Conservation (phyloP, 2,113 vertebrate species). For the Toxotes chatareus region DNA sequence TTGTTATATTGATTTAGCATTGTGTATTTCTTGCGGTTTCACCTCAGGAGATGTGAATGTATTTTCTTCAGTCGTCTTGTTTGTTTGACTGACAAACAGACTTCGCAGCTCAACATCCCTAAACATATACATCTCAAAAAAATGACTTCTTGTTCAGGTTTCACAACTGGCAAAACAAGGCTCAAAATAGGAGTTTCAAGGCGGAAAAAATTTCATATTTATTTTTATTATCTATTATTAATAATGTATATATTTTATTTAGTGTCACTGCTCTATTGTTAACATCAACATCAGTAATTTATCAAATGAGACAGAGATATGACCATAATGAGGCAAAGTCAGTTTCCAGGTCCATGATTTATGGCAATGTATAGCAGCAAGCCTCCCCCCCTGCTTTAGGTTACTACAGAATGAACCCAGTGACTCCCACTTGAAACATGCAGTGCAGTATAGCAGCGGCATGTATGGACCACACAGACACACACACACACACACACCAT, state of each 20-base stretch:
- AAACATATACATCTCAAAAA: neutral
- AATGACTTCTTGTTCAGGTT: neutral
- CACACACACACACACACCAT: constrained; percentile 19
- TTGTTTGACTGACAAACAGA: neutral
- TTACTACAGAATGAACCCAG: constrained; percentile 38
- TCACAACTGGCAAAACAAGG: neutral
- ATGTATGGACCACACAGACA: neutral
- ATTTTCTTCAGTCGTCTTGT: neutral
- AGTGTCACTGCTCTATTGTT: neutral
- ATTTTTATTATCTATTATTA: too few relatives aligned
- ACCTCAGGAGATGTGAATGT: neutral
- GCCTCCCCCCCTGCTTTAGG: constrained; percentile 2
- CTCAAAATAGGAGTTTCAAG: neutral
- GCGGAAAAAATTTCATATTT: neutral
- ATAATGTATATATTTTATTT: neutral
- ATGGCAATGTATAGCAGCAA: constrained; percentile 4
- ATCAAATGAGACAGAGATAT: neutral
- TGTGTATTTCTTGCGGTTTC: neutral
- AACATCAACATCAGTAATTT: neutral
- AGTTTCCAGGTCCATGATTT: constrained; percentile 6
- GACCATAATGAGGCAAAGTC: neutral
- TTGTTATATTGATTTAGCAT: too few relatives aligned
- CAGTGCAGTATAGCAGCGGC: constrained; percentile 8
- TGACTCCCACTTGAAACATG: constrained; percentile 41
- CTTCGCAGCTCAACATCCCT: neutral